phyloP scores from a whole-genome alignment of 2,797 vertebrate species.

The Morus bassanus region DNA sequence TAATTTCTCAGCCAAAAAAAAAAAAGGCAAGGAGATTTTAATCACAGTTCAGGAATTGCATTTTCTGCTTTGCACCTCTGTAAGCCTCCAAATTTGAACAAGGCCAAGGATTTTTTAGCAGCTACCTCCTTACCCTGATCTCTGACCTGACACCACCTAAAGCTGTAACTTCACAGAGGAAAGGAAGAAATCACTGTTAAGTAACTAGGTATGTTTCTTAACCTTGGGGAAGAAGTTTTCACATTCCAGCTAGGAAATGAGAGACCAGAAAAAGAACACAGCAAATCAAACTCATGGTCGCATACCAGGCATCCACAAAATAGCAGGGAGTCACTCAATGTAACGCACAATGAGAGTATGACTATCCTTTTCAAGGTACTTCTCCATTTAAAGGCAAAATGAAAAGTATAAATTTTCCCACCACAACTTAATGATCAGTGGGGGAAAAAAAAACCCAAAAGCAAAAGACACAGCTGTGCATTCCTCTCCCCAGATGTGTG shows the following conservation, averaged over 20 bases:
- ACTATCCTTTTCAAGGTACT: background rate
- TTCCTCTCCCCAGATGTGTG: background rate
- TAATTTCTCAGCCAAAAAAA: background rate
- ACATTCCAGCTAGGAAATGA: background rate
- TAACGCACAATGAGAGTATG: fast-evolving
- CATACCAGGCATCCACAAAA: background rate
- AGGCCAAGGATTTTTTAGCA: background rate
- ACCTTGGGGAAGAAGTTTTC: background rate
- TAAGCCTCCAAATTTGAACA: background rate
- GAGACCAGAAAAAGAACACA: background rate
- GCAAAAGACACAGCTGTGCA: background rate
- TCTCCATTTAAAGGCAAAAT: background rate
- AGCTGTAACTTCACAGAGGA: background rate
- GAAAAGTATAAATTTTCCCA: background rate
- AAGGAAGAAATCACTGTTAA: background rate
- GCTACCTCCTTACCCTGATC: background rate
- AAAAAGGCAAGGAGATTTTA: background rate
- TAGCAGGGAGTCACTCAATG: background rate
- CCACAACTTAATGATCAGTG: background rate
- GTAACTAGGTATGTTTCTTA: background rate
- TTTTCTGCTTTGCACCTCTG: background rate
- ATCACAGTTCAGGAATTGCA: background rate
- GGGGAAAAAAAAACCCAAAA: background rate
- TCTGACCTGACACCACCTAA: background rate
- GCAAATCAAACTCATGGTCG: background rate